These are phyloP conservation scores for Sarcophaga variegata DNA, from an alignment of 2,888 invertebrate species.

Conservation along the genomic window DNA sequence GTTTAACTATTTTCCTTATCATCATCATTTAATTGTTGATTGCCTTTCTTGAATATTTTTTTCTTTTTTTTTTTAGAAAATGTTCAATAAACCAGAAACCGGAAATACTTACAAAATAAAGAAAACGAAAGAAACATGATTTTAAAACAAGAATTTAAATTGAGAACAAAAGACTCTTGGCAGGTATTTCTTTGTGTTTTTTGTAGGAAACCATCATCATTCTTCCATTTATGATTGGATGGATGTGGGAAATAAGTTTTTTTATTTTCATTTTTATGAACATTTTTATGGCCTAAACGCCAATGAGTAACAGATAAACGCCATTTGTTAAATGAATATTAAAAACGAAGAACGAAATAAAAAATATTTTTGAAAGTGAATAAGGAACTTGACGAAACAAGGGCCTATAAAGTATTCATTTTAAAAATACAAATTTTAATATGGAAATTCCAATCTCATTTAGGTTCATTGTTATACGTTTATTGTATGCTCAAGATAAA, in stretches of 20 bases:
- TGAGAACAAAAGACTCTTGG: conserved; percentile 10
- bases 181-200: conserved; percentile 41
- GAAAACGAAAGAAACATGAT: not conserved
- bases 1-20: conserved; percentile 20
- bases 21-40: conserved; percentile 25
- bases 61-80: conserved; percentile 4
- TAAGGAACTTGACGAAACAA: not conserved
- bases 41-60: not conserved
- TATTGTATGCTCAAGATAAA: too few relatives aligned
- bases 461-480: too few relatives aligned
- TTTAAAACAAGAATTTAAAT: not conserved
- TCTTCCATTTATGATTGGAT: conserved; percentile 40
- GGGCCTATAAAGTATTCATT: not conserved
- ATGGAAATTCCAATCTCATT: too few relatives aligned
- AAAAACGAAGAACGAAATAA: not conserved
- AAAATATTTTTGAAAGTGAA: too few relatives aligned
- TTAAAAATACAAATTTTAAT: too few relatives aligned
- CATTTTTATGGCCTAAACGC: not conserved
- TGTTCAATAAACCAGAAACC: conserved; percentile 38
- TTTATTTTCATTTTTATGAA: not conserved
- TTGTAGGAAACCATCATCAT: not conserved
- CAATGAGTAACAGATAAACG: conserved; percentile 16
- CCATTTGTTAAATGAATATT: conserved; percentile 21
- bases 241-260: conserved; percentile 14
- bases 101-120: conserved; percentile 54